Base-by-base conservation (phyloP, 2,797 vertebrate genomes). In the Pteropus rufus region DNA sequence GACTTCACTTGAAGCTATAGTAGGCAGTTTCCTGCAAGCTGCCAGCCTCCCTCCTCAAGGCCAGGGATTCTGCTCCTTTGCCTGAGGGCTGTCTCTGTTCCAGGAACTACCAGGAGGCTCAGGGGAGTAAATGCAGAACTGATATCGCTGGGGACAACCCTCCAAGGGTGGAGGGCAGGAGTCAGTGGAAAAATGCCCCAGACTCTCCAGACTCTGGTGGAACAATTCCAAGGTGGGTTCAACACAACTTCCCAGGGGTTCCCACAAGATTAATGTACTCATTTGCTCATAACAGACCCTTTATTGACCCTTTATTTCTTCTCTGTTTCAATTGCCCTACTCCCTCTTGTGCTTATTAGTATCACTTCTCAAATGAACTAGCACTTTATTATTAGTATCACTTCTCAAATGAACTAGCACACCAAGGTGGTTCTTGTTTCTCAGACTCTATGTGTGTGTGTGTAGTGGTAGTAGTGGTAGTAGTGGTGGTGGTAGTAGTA, bases 401-500 rank as follows among this genome's bases (percentile, higher is more conserved):
- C 52, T 26, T 77, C 46, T 7, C 31, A 79, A 49, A 44, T 19
- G 21, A 92, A 23, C 44, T 11, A 29, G 39, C 39, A 65, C 10
- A 31, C n/a, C 77, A 29, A 5, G 14, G 75, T 7, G 76, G 79
- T 24, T 49, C 31, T 75, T 36, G 9, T 46, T 89, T 46, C 58
- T 65, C n/a, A 70, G 65, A 46, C 29, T 29, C 10, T 31, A 18
- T 14, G 5, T 14, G 5, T 3, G 21, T 26, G 16, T 64, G 8
- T 34, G 4, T 8, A 11, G 44, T 11, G 11, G 44, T 11, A 10
- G 44, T 11, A 10, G 44, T 11, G 11, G 44, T 10, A 10, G 44
- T 44, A 10, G 12, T 9, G 0, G 16, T 23, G 3, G 11, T 54
- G 5, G 7, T 8, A 6, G 1, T 21, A 46, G 21, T 44, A 12